Evolutionary conservation across 1,140 invertebrate species (phyloP), one percentile per base, ranked within the genome.

Genomic region (Parasteatoda tepidariorum): DNA sequence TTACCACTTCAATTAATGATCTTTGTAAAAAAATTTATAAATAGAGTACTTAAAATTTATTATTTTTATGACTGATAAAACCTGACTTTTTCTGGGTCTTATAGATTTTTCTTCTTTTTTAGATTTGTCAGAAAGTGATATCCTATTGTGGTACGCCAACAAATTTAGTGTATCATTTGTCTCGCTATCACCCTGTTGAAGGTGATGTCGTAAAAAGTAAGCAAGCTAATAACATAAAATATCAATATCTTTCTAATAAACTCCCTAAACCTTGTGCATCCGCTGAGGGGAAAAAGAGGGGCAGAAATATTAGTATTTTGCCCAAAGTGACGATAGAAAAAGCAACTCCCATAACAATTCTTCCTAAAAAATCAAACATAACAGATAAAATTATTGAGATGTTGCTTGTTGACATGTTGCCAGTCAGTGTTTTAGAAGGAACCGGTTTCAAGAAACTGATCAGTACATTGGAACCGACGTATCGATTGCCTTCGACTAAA

Each of bases 51-150:
- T n/a, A n/a, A n/a, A n/a, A n/a, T n/a, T n/a, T n/a, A n/a, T n/a
- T n/a, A n/a, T n/a, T n/a, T n/a, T n/a, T n/a, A n/a, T n/a, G n/a
- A n/a, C n/a, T n/a, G n/a, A n/a, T n/a, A n/a, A n/a, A n/a, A n/a
- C n/a, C n/a, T n/a, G n/a, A n/a, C n/a, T n/a, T n/a, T n/a, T n/a
- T n/a, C n/a, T n/a, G n/a, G n/a, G n/a, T n/a, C n/a, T n/a, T n/a
- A n/a, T n/a, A n/a, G n/a, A 48, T 28, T 24, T 26, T 70, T 30
- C 2, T 71, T 6, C 59, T 38, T 55, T 83, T 83, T 24, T 28
- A 83, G 81, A 74, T 83, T 6, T 83, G 81, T 28, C 81, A 83
- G 18, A 83, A 83, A 83, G 81, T 83, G 4, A 83, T 83, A 31
- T 73, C 81, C 4, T 83, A 83, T 38, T 83, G 81, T 34, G 81